Evolutionary conservation across 2,797 vertebrate species (phyloP), one percentile per base, ranked within the genome.

Genomic region (Cynopterus sphinx): DNA sequence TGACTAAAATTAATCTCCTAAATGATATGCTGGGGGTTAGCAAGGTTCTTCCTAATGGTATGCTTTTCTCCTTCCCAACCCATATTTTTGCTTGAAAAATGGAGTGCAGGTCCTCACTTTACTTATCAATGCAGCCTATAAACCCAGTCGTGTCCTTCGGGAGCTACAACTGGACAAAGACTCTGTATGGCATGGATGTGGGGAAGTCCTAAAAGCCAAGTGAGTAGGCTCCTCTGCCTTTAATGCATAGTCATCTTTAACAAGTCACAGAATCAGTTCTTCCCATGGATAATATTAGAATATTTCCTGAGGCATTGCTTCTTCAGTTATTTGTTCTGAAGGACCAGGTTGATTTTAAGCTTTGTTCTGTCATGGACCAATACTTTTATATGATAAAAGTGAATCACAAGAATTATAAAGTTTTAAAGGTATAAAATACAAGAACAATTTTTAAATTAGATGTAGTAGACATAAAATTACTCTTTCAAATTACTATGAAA

Each of bases 191-290:
- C 99, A 99, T 63, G 99, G 99, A 90, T 99, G 99, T 55, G 99
- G 99, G 96, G 99, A 99, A 98, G 99, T 99, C 79, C 99, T 99
- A 57, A 99, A 99, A 99, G 99, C 99, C 98, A 99, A 99, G 99
- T 99, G 98, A 99, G 99, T 97, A 46, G 22, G n/a, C 51, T 26
- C 21, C 41, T 87, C 67, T 41, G 15, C 21, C 12, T 24, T 83
- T 49, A n/a, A 22, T 33, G 57, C 33, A 59, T 74, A 9, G 21
- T 70, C 7, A 6, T 39, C n/a, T 41, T 61, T 57, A 57, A 9
- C 49, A 21, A 49, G 49, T 68, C 21, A 55, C 59, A 73, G 26
- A 28, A 59, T 81, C 17, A 39, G 6, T 39, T 63, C 68, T 93
- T 39, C 43, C 28, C 28, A 19, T n/a, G n/a, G 15, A 13, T 84